phyloP scores from a whole-genome alignment of 2,888 invertebrate species.

The Ariolimax columbianus region DNA sequence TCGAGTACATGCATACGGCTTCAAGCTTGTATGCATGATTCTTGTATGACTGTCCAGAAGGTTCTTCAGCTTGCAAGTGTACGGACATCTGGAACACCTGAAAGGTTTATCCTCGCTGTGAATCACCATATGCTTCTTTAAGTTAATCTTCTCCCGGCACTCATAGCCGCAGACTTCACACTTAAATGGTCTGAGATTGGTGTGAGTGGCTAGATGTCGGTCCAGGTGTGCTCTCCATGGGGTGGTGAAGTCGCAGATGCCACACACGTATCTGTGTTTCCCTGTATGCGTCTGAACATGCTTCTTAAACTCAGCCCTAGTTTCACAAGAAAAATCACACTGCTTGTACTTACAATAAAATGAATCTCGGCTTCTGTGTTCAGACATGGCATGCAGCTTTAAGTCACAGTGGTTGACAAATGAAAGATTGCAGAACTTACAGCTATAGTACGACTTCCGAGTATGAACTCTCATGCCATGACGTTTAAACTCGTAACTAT shows the following conservation, averaged over 20 bases:
- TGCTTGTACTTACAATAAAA: constrained; percentile 39
- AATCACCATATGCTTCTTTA: constrained; percentile 48
- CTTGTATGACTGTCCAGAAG: constrained; percentile 41
- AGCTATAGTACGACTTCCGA: constrained; percentile 27
- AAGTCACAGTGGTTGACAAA: constrained; percentile 42
- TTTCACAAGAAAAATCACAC: constrained; percentile 46
- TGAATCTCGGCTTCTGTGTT: constrained; percentile 38
- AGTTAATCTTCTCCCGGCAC: constrained; percentile 42
- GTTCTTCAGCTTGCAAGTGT: constrained; percentile 39
- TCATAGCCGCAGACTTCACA: constrained; percentile 41
- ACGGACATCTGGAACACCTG: constrained; percentile 26
- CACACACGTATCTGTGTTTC: constrained; percentile 37
- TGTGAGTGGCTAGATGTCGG: constrained; percentile 37
- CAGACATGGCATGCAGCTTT: constrained; percentile 46
- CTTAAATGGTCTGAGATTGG: constrained; percentile 35
- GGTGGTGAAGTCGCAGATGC: constrained; percentile 38
- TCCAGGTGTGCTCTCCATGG: constrained; percentile 40
- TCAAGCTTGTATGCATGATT: constrained; percentile 40
- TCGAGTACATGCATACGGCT: constrained; percentile 34
- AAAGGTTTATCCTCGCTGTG: constrained; percentile 48
- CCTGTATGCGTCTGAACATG: constrained; percentile 45
- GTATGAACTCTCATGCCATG: constrained; percentile 38
- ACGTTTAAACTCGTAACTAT: constrained; percentile 46
- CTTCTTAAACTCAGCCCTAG: constrained; percentile 21
- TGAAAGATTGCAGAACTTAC: constrained; percentile 39